phyloP scores from a whole-genome alignment of 2,113 vertebrate species.

The Ciconia maguari region DNA sequence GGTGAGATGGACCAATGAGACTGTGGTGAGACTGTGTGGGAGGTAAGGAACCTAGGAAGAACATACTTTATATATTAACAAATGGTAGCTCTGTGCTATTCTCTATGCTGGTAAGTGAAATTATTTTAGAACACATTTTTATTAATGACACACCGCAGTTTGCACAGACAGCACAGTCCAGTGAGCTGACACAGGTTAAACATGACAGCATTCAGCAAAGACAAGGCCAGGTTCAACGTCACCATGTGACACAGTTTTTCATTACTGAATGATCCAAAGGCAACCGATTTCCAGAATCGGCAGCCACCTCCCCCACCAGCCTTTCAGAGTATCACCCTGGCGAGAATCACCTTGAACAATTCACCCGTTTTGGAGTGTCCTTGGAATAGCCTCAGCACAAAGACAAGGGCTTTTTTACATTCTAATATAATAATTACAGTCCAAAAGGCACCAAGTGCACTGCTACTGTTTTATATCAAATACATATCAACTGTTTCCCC shows the following conservation, averaged over 20 bases:
- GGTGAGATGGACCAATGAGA: background rate
- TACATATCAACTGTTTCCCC: background rate
- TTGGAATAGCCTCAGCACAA: background rate
- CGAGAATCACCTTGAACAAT: background rate
- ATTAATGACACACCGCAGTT: background rate
- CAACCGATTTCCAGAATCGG: background rate
- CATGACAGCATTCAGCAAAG: background rate
- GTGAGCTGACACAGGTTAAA: background rate
- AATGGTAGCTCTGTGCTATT: background rate
- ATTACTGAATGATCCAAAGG: background rate
- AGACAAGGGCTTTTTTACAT: background rate
- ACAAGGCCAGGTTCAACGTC: background rate
- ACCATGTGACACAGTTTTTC: background rate
- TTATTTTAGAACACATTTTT: background rate
- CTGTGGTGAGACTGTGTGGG: rapidly evolving
- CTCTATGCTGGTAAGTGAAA: background rate
- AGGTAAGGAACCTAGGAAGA: background rate
- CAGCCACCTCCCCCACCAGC: background rate
- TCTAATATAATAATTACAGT: background rate
- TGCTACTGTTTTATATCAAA: background rate
- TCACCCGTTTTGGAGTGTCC: background rate
- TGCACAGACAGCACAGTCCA: background rate
- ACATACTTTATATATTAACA: background rate
- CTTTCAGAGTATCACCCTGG: background rate
- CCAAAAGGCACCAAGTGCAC: background rate